These are phyloP conservation scores for Amiota minor DNA, from an alignment of 2,888 invertebrate genomes.

Conservation along the genomic window DNA sequence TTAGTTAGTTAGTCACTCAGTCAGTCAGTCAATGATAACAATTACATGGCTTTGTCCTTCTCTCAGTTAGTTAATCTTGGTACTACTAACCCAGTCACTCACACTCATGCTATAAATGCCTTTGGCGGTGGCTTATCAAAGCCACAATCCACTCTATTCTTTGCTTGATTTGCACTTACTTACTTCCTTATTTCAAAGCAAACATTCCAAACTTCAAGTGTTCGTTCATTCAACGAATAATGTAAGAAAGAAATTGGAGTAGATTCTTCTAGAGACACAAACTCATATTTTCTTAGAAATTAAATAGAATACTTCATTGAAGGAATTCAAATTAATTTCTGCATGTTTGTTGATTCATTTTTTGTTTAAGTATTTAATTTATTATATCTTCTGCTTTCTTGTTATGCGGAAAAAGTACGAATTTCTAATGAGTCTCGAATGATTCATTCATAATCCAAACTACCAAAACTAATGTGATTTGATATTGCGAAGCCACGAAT, in stretches of 20 bases:
- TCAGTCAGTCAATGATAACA: constrained; percentile 13
- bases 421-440: too few species aligned
- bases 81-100: constrained; percentile 13
- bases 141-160: not conserved
- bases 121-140: not conserved
- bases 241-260: not conserved
- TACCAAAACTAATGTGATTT: too few species aligned
- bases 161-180: constrained; percentile 11
- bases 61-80: not conserved
- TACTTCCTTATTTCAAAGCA: constrained; percentile 19
- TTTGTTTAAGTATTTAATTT: too few species aligned
- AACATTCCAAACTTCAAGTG: not conserved
- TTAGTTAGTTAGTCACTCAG: not conserved
- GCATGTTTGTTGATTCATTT: not conserved
- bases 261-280: not conserved
- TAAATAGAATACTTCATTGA: not conserved
- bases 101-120: too few species aligned
- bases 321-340: not conserved
- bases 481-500: too few species aligned
- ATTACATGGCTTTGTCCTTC: not conserved
- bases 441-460: too few species aligned
- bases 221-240: too few species aligned
- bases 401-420: too few species aligned
- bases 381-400: too few species aligned
- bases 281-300: not conserved